Evolutionary conservation across 1,140 invertebrate genomes (phyloP), one percentile per base, ranked within the genome.

Genomic region (Aporrectodea caliginosa): DNA sequence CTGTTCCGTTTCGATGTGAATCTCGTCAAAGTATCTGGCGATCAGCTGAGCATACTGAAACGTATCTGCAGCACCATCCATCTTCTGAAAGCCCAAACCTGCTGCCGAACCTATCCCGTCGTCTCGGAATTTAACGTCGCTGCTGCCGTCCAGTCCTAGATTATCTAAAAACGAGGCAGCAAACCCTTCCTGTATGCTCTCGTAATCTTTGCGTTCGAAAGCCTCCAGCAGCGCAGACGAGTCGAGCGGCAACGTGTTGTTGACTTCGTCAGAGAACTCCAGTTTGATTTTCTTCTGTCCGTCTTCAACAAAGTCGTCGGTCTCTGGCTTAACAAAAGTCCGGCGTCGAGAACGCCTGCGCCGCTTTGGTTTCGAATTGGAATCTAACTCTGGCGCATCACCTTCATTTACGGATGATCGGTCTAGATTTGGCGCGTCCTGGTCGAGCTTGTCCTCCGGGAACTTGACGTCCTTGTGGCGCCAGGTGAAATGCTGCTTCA

Each of bases 401-500:
- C 33, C 33, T 33, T 32, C 71, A 33, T 30, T 75, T 27, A 35
- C 33, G 14, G 73, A 31, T 2, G 33, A 27, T 27, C 30, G 30
- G 27, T 16, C 27, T 14, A 72, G 71, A 1, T 30, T 33, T 2
- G 73, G 12, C 29, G 73, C 73, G 73, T 35, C 33, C 73, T 33
- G 33, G 30, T 75, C 33, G 1, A 69, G 29, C 34, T 68, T 43
- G n/a, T 32, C 34, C 29, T 32, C 31, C 0, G 68, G 77, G 22
- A 32, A 32, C 77, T 70, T 78, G 27, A 12, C 70, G 68, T 77
- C 75, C 30, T 68, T 35, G 30, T 78, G 77, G n/a, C 77, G 68
- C 77, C 77, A 78, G 0, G 77, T 78, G 69, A 31, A 71, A 33
- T 78, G 77, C 69, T 78, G 77, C 33, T 78, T 78, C 77, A 78